Percentiles rank a stretch among this genome's conserved stretches.
Evolutionary conservation across 2,888 invertebrate species (phyloP).

Genomic region (Odontocolon sp.): DNA sequence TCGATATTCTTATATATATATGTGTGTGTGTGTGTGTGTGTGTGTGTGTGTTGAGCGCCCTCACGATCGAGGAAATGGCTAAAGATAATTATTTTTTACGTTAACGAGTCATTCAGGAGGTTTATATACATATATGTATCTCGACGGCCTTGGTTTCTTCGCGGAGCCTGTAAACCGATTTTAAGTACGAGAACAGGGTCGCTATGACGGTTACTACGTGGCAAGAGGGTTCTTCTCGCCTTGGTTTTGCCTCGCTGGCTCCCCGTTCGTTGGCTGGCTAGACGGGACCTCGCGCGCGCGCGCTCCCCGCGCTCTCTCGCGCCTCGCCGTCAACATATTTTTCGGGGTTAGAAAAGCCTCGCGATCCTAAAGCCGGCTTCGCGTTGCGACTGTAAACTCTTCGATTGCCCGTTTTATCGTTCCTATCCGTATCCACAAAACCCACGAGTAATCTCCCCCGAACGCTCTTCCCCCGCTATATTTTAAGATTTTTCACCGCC

Average conservation of each 20-base stretch:
- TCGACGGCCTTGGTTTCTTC: slow-evolving; percentile 25
- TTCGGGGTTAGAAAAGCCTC: slow-evolving; percentile 65
- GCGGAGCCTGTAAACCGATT: slow-evolving; percentile 19
- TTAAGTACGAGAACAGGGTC: slow-evolving; percentile 37
- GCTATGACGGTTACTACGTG: slow-evolving; percentile 59
- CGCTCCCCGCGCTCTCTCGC: neutral
- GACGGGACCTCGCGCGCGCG: slow-evolving; percentile 13
- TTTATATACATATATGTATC: slow-evolving; percentile 3
- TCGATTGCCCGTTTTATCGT: neutral
- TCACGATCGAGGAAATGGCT: slow-evolving; percentile 53
- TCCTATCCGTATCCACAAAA: neutral
- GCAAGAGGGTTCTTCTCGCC: slow-evolving; percentile 31
- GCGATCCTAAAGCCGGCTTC: slow-evolving; percentile 57
- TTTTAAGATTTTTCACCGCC: no score
- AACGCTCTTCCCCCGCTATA: neutral
- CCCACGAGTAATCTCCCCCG: neutral
- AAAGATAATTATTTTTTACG: slow-evolving; percentile 50
- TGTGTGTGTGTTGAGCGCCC: slow-evolving; percentile 48
- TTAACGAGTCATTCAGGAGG: slow-evolving; percentile 28
- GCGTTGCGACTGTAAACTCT: slow-evolving; percentile 7
- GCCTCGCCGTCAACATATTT: slow-evolving; percentile 54
- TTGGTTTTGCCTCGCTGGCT: neutral
- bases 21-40: no score
- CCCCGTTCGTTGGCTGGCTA: slow-evolving; percentile 24
- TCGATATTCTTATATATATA: slow-evolving; percentile 50